Conservation (phyloP, 2,888 invertebrate genomes). For the Perithous albicinctus region DNA sequence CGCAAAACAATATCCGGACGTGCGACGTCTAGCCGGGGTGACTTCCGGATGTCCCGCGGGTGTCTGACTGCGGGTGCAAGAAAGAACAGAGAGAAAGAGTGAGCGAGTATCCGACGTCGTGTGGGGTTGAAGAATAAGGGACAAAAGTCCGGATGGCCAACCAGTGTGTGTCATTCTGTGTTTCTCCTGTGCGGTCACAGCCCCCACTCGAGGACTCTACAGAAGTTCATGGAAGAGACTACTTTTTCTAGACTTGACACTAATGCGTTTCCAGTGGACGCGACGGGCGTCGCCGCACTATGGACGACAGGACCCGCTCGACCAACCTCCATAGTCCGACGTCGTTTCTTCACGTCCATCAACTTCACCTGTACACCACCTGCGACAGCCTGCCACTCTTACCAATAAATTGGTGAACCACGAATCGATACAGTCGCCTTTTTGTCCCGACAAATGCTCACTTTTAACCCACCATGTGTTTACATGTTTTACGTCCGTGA, state of each 20-base stretch:
- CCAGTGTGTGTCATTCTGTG: not conserved
- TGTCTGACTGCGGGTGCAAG: slow-evolving; percentile 21
- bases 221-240: slow-evolving; percentile 46
- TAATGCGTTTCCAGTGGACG: slow-evolving; percentile 63
- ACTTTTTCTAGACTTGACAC: slow-evolving; percentile 61
- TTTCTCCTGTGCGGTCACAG: slow-evolving; percentile 22
- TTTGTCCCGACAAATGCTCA: not conserved
- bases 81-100: slow-evolving; percentile 32
- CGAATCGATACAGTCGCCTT: slow-evolving; percentile 19
- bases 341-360: slow-evolving; percentile 43
- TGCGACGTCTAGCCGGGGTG: slow-evolving; percentile 39
- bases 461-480: not conserved
- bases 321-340: not conserved
- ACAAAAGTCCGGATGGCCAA: slow-evolving; percentile 18
- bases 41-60: slow-evolving; percentile 45
- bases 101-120: slow-evolving; percentile 2
- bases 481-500: not conserved
- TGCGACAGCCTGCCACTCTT: slow-evolving; percentile 29
- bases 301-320: slow-evolving; percentile 19
- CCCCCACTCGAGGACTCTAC: slow-evolving; percentile 25
- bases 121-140: slow-evolving; percentile 22
- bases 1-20: slow-evolving; percentile 65
- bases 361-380: slow-evolving; percentile 48
- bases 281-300: slow-evolving; percentile 15
- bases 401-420: slow-evolving; percentile 42